Evolutionary conservation across 1,140 invertebrate species (phyloP).

Genomic region (Cheumatopsyche charites): DNA sequence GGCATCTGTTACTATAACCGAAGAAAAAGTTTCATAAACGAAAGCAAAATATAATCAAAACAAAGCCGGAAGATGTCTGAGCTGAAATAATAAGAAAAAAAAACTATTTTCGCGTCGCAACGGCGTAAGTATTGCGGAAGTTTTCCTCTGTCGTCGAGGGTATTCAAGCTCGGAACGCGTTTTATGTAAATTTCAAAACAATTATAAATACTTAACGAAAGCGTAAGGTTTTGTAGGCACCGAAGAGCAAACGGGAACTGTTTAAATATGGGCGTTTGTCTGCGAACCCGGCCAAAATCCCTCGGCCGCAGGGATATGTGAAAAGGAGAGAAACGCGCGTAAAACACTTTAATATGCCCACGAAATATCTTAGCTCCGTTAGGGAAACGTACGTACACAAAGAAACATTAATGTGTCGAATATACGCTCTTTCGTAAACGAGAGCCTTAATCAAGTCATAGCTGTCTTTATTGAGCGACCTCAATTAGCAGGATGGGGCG

Average conservation of each 20-base stretch:
- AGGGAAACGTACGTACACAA: no score
- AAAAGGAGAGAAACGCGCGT: neutral
- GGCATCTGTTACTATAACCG: no score
- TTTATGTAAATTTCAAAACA: neutral
- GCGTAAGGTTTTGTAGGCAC: neutral
- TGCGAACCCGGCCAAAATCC: slow-evolving; percentile 4
- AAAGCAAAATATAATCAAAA: no score
- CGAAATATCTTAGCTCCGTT: slow-evolving; percentile 1
- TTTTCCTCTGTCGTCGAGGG: no score
- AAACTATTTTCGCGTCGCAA: no score
- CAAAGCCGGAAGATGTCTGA: no score
- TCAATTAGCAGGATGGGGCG: slow-evolving; percentile 14
- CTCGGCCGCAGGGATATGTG: neutral
- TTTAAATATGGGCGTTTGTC: slow-evolving; percentile 7
- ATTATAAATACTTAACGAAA: slow-evolving; percentile 15
- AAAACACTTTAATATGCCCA: neutral
- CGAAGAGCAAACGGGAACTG: neutral
- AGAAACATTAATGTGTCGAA: no score
- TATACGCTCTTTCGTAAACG: slow-evolving; percentile 24
- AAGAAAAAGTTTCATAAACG: no score
- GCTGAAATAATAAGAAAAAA: no score
- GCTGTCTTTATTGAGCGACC: slow-evolving; percentile 25
- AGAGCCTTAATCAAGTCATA: slow-evolving; percentile 33
- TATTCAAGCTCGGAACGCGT: no score
- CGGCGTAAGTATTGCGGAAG: no score